Conservation (phyloP, 2,113 vertebrate genomes). For the Acrocephalus arundinaceus region DNA sequence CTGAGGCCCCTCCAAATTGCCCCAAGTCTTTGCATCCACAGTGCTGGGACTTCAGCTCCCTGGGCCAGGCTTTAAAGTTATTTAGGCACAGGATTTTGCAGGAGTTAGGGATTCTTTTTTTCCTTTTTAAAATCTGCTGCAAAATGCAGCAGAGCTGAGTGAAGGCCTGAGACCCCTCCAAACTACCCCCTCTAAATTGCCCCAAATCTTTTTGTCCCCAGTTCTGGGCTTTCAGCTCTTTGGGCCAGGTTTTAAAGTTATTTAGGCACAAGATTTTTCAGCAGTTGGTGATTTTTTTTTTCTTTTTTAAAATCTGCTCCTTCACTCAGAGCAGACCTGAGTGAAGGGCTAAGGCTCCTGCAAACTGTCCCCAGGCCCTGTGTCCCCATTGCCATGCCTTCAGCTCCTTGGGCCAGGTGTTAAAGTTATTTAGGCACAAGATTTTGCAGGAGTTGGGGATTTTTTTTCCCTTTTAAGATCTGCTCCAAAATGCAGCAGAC, state of each 20-base stretch:
- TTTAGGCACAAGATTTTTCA: background rate
- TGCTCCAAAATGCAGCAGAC: background rate
- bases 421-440: rapidly evolving
- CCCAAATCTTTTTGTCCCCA: background rate
- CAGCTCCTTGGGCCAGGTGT: background rate
- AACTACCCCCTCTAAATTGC: no score
- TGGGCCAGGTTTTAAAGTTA: background rate
- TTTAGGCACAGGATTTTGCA: background rate
- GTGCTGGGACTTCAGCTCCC: rapidly evolving
- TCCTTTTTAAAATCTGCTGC: no score
- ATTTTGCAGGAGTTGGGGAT: background rate
- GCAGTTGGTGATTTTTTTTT: background rate
- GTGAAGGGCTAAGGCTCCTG: background rate
- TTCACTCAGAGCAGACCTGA: no score
- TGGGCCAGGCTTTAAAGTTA: background rate
- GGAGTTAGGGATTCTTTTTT: no score
- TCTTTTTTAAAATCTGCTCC: background rate
- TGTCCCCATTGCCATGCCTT: background rate
- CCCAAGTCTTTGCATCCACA: no score
- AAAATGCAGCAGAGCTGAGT: background rate
- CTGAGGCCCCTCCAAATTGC: background rate
- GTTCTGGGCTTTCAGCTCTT: background rate
- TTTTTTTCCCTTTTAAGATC: background rate
- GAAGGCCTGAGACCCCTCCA: background rate
- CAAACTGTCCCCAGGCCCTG: rapidly evolving